Conservation (phyloP, 2,888 invertebrate species). For the Pomacea canaliculata region DNA sequence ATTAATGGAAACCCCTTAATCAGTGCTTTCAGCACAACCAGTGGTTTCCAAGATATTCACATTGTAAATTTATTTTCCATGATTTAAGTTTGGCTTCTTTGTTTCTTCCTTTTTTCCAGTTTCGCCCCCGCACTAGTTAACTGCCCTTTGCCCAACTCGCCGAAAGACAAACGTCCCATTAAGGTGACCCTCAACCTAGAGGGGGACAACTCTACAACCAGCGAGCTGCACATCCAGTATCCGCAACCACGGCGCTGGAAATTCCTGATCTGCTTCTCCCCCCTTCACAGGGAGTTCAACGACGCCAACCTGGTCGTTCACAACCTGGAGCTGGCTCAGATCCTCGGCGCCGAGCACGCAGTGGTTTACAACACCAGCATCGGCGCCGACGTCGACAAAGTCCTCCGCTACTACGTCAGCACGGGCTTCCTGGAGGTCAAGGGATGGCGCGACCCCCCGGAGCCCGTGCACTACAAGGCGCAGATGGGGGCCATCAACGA, state of each 20-base stretch:
- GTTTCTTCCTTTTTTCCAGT: background rate
- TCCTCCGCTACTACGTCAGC: conserved; percentile 8
- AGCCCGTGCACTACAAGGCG: conserved; percentile 18
- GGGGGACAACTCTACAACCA: background rate
- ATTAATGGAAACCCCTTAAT: too few species aligned
- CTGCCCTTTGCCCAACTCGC: background rate
- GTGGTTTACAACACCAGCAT: conserved; percentile 19
- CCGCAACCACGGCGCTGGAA: conserved; percentile 9
- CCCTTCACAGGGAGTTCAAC: conserved; percentile 6
- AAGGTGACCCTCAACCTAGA: background rate
- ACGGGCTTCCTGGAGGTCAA: conserved; percentile 12
- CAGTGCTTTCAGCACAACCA: too few species aligned
- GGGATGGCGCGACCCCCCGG: conserved; percentile 7
- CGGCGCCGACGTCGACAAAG: background rate
- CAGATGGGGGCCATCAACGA: conserved; percentile 24
- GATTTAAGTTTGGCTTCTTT: background rate
- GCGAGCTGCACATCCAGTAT: background rate
- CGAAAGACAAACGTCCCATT: background rate
- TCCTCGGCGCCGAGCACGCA: conserved; percentile 14
- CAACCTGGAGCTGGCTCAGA: conserved; percentile 16
- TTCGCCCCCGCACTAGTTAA: background rate
- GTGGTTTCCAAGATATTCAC: too few species aligned
- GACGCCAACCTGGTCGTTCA: conserved; percentile 7
- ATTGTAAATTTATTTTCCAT: too few species aligned
- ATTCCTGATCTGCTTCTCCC: conserved; percentile 19